Base-by-base conservation (phyloP, 2,797 vertebrate genomes). In the Sebastes vulpes region DNA sequence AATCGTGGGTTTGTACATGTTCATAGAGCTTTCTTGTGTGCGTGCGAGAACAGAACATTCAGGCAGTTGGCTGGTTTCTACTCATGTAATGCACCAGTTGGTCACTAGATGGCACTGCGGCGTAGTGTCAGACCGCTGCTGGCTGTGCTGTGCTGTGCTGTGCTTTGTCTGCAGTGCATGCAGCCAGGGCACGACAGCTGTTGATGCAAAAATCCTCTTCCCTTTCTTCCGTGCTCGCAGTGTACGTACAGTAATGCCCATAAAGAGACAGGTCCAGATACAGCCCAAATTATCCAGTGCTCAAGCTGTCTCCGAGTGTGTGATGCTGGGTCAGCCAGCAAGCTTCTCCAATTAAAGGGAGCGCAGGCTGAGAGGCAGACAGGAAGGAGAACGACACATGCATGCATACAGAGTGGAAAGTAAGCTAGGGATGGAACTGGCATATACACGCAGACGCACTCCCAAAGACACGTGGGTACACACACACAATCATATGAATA, bases 211-310 rank as follows among this genome's bases (percentile, higher is more conserved):
- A 92, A 93, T 87, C 86, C 89, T 65, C 83, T 83, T 85, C 77
- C 50, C 76, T 86, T 80, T 83, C 76, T 79, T 79, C 75, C 76
- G 10, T 64, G 83, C 86, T 87, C 63, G 64, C 85, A 83, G 91
- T 90, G 89, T 91, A 82, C 50, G 88, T 95, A 95, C 95, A 93
- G 93, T 94, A 94, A 91, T 88, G 90, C 83, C 86, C 89, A 83
- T 89, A 81, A 92, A 90, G 83, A 90, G 83, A 91, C 86, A 83
- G 83, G 89, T 78, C 90, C 87, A 88, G 77, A 93, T 82, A 87
- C 73, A 82, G 83, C 87, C 81, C 89, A 92, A 93, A 93, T 92
- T 85, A 92, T 79, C 91, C 91, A 56, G 86, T 78, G 61, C 86
- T 88, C 85, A 90, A 90, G 84, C 92, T 90, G 89, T 88, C 82